Base-by-base conservation (phyloP, 2,113 vertebrate species). In the Caracal caracal region DNA sequence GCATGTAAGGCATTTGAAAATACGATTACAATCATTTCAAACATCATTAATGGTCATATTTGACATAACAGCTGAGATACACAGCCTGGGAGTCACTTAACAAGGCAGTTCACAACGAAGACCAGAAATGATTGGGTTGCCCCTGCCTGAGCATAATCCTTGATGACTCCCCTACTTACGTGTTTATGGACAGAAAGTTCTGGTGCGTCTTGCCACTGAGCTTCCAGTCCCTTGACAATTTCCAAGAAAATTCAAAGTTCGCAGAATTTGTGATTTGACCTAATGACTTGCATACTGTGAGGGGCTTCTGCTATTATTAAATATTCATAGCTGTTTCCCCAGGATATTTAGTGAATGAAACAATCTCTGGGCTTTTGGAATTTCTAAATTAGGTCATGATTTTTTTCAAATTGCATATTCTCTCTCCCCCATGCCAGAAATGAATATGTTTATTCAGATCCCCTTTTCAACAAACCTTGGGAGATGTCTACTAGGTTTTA, bases 81-180 rank as follows among this genome's bases (percentile, higher is more conserved):
- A 5, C 68, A 59, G 6, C 40, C 3, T 61, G 51, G 63, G 92
- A 66, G 1, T 51, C 59, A 59, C 66, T 73, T 71, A 76, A 24
- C 47, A 22, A 30, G 10, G n/a, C 13, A 61, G 17, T 20, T 82
- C 65, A 83, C 13, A 4, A 19, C 2, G 16, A 22, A 78, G 63
- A 53, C 20, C 63, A 66, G 56, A 71, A 28, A 47, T 47, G 13
- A 26, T 2, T 6, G 6, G 0, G 6, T 8, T 30, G 10, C 8
- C 40, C 51, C 33, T 3, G 1, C 28, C 12, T 56, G 30, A 7
- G 71, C 15, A 3, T 1, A 76, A 4, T 33, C 61, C 43, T 82
- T n/a, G 4, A 24, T 30, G 47, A 28, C 63, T 37, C 19, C 28
- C 12, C 30, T 33, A 19, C 0, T 11, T 65, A 51, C 0, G 0